Percentiles rank a stretch among this genome's conserved stretches.
Conservation (phyloP, 2,888 invertebrate species). For the Brenthis hecate region DNA sequence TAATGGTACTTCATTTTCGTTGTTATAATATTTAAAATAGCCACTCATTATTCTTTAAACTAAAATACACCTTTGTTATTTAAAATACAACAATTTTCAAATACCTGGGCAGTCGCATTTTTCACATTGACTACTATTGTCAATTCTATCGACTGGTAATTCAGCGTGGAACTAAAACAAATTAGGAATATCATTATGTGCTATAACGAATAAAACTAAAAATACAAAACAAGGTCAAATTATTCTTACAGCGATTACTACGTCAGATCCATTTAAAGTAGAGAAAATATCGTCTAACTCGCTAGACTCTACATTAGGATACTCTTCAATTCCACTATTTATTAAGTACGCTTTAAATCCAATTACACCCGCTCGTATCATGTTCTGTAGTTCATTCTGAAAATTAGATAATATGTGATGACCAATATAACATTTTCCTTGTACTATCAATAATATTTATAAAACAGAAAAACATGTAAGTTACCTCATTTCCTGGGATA, state of each 20-base stretch:
- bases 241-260: conserved; percentile 84
- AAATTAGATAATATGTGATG: conserved; percentile 29
- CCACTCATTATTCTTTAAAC: neutral
- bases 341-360: conserved; percentile 88
- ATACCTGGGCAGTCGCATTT: conserved; percentile 28
- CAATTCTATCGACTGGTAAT: conserved; percentile 48
- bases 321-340: conserved; percentile 85
- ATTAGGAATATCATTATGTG: conserved; percentile 4
- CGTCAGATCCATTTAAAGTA: conserved; percentile 80
- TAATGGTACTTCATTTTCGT: neutral
- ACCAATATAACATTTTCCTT: neutral
- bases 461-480: no score
- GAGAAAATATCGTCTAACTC: conserved; percentile 81
- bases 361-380: conserved; percentile 85
- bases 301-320: conserved; percentile 80
- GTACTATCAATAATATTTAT: neutral
- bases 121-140: conserved; percentile 26
- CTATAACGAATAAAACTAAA: neutral
- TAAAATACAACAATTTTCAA: neutral
- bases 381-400: conserved; percentile 76
- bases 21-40: no score
- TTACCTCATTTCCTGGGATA: conserved; percentile 84
- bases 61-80: neutral
- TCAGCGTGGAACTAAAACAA: conserved; percentile 87
- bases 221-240: neutral